A percentile compares a stretch with the other conserved stretches of the same genome.
Conservation (phyloP, 2,888 invertebrate species). For the Diarsia brunnea region DNA sequence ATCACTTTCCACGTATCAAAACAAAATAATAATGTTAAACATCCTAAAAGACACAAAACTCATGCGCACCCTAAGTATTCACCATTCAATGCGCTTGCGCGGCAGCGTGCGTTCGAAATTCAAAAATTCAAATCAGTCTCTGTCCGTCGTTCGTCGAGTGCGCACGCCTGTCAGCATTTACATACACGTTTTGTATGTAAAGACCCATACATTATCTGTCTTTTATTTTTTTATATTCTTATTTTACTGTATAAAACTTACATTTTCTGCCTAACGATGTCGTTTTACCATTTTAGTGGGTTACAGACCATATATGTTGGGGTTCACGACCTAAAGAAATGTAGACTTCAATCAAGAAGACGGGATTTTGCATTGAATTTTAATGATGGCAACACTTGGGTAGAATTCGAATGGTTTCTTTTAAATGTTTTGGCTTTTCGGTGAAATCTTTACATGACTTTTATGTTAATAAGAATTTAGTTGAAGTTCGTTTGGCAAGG, state of each 20-base stretch:
- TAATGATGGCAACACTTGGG: constrained; percentile 66
- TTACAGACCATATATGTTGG: constrained; percentile 64
- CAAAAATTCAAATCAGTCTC: constrained; percentile 89
- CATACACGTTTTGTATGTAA: constrained; percentile 80
- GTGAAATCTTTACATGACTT: not conserved
- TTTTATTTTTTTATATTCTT: constrained; percentile 67
- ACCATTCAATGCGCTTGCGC: constrained; percentile 86
- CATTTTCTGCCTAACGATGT: constrained; percentile 84
- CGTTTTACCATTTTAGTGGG: constrained; percentile 79
- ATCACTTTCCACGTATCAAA: not conserved
- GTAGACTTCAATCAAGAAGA: constrained; percentile 68
- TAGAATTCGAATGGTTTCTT: constrained; percentile 43
- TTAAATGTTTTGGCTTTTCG: constrained; percentile 26
- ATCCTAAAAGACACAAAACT: constrained; percentile 29
- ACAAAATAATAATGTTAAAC: not conserved
- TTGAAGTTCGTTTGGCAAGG: not conserved
- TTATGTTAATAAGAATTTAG: not conserved
- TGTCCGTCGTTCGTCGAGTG: constrained; percentile 78
- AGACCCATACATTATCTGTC: constrained; percentile 75
- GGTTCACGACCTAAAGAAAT: constrained; percentile 67
- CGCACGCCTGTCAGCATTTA: constrained; percentile 84
- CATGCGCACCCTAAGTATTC: constrained; percentile 78
- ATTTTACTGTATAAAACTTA: constrained; percentile 79
- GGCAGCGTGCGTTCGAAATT: constrained; percentile 75
- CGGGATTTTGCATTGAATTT: constrained; percentile 63